Evolutionary conservation across 2,113 vertebrate species (phyloP).

Genomic region (Xiphophorus maculatus): DNA sequence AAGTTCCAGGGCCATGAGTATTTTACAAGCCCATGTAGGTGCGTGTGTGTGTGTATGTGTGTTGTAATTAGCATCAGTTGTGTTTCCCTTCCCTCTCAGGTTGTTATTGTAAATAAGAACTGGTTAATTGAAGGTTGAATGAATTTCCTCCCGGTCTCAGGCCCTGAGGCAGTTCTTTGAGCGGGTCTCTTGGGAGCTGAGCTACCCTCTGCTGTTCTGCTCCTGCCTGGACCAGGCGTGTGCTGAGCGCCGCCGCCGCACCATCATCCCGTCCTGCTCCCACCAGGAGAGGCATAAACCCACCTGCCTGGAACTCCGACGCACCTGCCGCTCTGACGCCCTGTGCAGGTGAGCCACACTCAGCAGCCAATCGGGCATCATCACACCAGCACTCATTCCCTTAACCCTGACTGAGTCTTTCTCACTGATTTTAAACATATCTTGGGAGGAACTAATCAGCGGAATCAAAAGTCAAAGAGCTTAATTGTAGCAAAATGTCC

Average conservation of each 20-base stretch:
- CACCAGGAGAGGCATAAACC: conserved; percentile 89
- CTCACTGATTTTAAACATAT: conserved; percentile 13
- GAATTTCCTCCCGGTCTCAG: conserved; percentile 22
- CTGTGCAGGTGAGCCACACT: conserved; percentile 85
- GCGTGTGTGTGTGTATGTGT: too few relatives aligned
- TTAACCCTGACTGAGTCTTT: not conserved
- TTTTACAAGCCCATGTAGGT: not conserved
- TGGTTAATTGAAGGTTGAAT: too few relatives aligned
- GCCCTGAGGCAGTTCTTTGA: conserved; percentile 95
- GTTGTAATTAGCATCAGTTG: not conserved
- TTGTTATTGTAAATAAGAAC: too few relatives aligned
- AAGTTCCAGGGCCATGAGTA: too few relatives aligned
- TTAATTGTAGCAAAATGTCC: conserved; percentile 32
- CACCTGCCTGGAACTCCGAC: conserved; percentile 88
- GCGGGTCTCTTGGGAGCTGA: conserved; percentile 88
- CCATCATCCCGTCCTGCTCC: conserved; percentile 92
- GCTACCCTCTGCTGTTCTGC: conserved; percentile 95
- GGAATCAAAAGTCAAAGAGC: conserved; percentile 30
- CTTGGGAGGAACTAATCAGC: conserved; percentile 39
- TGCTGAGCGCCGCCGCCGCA: conserved; percentile 91
- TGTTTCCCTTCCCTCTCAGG: too few relatives aligned
- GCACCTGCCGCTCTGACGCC: conserved; percentile 83
- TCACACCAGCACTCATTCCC: not conserved
- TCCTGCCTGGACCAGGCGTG: conserved; percentile 91
- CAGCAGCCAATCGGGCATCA: not conserved